phyloP scores from a whole-genome alignment of 2,113 vertebrate species.

The Gavialis gangeticus region DNA sequence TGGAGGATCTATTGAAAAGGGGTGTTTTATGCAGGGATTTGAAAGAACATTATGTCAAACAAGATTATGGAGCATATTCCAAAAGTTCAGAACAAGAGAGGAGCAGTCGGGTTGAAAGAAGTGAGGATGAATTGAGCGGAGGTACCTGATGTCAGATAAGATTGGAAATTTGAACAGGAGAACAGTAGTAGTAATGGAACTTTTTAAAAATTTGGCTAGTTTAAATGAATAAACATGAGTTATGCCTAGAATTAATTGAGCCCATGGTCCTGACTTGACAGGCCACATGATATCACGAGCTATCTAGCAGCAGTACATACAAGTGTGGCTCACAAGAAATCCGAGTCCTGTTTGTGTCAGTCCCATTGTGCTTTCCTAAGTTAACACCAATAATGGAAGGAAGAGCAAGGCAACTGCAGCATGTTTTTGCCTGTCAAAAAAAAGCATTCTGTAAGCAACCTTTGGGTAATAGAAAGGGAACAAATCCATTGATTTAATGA shows the following conservation, averaged over 20 bases:
- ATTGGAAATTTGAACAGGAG: neutral
- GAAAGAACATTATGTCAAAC: neutral
- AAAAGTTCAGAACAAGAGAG: neutral
- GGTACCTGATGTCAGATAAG: neutral
- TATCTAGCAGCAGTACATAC: neutral
- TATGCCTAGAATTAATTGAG: neutral
- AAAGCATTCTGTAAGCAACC: neutral
- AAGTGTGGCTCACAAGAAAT: neutral
- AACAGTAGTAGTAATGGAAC: neutral
- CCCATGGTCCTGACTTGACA: neutral
- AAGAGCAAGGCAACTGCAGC: neutral
- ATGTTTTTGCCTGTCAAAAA: neutral
- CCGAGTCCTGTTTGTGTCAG: neutral
- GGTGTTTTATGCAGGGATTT: neutral
- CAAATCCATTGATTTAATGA: constrained; percentile 25
- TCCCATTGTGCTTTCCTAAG: neutral
- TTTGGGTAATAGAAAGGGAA: constrained; percentile 35
- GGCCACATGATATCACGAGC: neutral
- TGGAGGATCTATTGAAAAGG: neutral
- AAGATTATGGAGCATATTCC: neutral
- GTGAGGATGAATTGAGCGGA: neutral
- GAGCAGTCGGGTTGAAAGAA: neutral
- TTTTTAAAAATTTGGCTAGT: neutral
- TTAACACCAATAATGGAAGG: neutral
- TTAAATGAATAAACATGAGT: neutral